Base-by-base conservation (phyloP, 2,888 invertebrate genomes). In the Drosophila maculinotata region DNA sequence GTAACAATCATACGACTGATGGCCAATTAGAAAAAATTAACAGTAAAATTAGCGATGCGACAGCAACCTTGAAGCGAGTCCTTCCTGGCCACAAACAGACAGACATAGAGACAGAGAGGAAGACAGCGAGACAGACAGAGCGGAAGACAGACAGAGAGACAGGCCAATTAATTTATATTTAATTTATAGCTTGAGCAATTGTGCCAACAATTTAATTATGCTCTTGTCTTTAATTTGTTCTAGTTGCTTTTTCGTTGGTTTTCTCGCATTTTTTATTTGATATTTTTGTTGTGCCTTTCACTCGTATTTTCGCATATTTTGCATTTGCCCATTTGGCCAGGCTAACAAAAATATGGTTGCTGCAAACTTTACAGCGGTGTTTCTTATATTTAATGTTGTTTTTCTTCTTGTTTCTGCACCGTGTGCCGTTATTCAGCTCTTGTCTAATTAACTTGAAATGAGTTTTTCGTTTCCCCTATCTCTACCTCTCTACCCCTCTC, bases 81-180 rank as follows among this genome's bases (percentile, higher is more conserved):
- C 52, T 25, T 47, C 48, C 52, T 42, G 62, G 41, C 39, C 15
- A 20, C 33, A 12, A 15, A 17, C 20, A 7, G n/a, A 8, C 25
- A 12, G 28, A n/a, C 41, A 8, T 5, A 9, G 14, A 25, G 36
- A 44, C 25, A 36, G 30, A 7, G 35, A 23, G 31, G 7, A 6
- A 7, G 31, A 17, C 33, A 15, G 35, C n/a, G n/a, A n/a, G n/a
- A n/a, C n/a, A n/a, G n/a, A n/a, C n/a, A n/a, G n/a, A n/a, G n/a
- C n/a, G n/a, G n/a, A n/a, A n/a, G n/a, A 14, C 3, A 1, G 17
- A 6, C 5, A 20, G 12, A 26, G 14, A 20, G 51, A 53, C 68
- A 38, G 62, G 72, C 48, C 86, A 86, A 80, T 80, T 80, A 80
- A 86, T 86, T 77, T 83, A 80, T 87, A 80, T 86, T 86, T 86